Conservation (phyloP, 2,888 invertebrate species). For the Brachylomia viminalis region DNA sequence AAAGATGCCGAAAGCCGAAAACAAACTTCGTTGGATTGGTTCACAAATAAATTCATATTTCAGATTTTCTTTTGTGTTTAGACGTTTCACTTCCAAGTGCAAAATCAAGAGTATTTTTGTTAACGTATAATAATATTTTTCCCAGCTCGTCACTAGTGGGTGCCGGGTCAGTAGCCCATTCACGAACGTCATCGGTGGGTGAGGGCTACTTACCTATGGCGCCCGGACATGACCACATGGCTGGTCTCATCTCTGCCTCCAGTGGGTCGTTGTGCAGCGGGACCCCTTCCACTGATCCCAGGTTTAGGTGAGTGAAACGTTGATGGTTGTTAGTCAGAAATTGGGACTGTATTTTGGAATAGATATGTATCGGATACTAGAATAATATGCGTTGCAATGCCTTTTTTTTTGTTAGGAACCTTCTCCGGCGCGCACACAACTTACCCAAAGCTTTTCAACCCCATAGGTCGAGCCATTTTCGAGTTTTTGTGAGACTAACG, state of each 20-base stretch:
- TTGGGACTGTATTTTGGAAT: neutral
- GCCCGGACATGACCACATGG: slow-evolving; percentile 82
- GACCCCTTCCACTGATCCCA: slow-evolving; percentile 95
- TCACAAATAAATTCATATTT: neutral
- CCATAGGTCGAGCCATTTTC: too few species aligned
- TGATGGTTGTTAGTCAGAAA: neutral
- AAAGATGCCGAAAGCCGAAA: neutral
- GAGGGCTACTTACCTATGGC: slow-evolving; percentile 91
- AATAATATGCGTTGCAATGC: too few species aligned
- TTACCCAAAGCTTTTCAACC: too few species aligned
- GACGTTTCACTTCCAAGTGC: neutral
- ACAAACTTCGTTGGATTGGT: neutral
- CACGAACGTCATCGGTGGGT: slow-evolving; percentile 91
- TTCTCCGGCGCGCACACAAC: too few species aligned
- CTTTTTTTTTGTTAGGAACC: too few species aligned
- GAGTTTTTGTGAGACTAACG: too few species aligned
- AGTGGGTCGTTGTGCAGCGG: slow-evolving; percentile 94
- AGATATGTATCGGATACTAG: neutral
- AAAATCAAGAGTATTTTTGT: neutral
- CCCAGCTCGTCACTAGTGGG: slow-evolving; percentile 73
- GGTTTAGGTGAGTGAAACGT: slow-evolving; percentile 87
- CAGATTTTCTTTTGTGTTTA: neutral
- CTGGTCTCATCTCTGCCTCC: slow-evolving; percentile 89
- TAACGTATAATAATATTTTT: neutral
- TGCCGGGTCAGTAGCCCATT: slow-evolving; percentile 88